Conservation (phyloP, 1,140 invertebrate genomes). For the Drosophila mayri region DNA sequence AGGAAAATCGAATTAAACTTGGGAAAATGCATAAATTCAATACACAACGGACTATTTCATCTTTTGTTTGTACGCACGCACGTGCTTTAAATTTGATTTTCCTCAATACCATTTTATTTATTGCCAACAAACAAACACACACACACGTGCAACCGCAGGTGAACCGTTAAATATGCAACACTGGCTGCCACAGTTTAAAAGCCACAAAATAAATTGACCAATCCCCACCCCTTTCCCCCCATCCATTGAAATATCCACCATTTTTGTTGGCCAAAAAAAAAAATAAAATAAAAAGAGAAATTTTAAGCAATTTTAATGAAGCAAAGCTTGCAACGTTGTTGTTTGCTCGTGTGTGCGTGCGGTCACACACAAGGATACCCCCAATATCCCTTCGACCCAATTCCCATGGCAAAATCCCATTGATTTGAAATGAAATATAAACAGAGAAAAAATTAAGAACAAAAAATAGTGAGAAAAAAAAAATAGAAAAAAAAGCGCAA, state of each 20-base stretch:
- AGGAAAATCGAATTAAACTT: slow-evolving; percentile 1
- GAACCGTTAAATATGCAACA: slow-evolving; percentile 54
- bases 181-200: slow-evolving; percentile 52
- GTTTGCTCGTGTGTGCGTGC: slow-evolving; percentile 7
- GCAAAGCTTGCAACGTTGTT: slow-evolving; percentile 1
- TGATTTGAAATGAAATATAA: slow-evolving; percentile 30
- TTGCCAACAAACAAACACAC: not conserved
- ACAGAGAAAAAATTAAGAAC: not conserved
- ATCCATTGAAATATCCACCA: slow-evolving; percentile 9
- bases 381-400: slow-evolving; percentile 36
- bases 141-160: slow-evolving; percentile 20
- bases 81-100: slow-evolving; percentile 45
- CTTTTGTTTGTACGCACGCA: slow-evolving; percentile 7
- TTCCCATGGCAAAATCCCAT: slow-evolving; percentile 14
- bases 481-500: slow-evolving; percentile 25
- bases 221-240: not conserved
- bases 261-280: slow-evolving; percentile 23
- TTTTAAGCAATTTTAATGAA: slow-evolving; percentile 43
- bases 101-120: slow-evolving; percentile 28
- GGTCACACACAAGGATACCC: not conserved
- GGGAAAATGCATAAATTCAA: slow-evolving; percentile 13
- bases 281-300: slow-evolving; percentile 10
- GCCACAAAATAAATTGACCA: slow-evolving; percentile 58
- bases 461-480: slow-evolving; percentile 12
- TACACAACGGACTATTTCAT: not conserved